These are phyloP conservation scores for Monomorium pharaonis DNA, from an alignment of 1,140 invertebrate genomes.

Conservation along the genomic window DNA sequence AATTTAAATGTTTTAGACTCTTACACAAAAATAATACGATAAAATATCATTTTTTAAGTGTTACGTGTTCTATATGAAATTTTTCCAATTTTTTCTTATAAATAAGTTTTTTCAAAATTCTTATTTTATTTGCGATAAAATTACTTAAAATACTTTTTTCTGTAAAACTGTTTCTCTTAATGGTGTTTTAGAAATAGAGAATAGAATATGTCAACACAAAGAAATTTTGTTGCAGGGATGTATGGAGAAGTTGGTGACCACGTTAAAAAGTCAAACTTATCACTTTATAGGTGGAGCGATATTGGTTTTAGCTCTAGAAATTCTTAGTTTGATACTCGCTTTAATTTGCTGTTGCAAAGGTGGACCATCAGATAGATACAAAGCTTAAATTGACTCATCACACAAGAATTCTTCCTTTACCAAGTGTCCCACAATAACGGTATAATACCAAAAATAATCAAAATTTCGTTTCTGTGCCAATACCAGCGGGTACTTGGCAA, in stretches of 20 bases:
- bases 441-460: slow-evolving; percentile 16
- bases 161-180: no score
- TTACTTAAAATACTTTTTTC: no score
- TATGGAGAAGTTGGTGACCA: slow-evolving; percentile 88
- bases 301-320: slow-evolving; percentile 88
- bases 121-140: no score
- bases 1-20: no score
- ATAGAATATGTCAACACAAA: neutral
- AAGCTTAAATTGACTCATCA: slow-evolving; percentile 86
- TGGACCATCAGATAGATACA: slow-evolving; percentile 88
- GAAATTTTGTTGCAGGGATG: slow-evolving; percentile 88
- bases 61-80: no score
- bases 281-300: slow-evolving; percentile 88
- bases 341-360: slow-evolving; percentile 92
- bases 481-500: neutral
- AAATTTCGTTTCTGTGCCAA: slow-evolving; percentile 53
- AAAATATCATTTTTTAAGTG: no score
- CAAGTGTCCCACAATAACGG: slow-evolving; percentile 26
- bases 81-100: no score
- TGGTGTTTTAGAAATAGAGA: no score
- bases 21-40: no score
- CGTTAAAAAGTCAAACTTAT: slow-evolving; percentile 87
- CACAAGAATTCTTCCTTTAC: neutral
- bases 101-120: no score
- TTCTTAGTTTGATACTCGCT: slow-evolving; percentile 92